Conservation (phyloP, 2,113 vertebrate genomes). For the Apus apus region DNA sequence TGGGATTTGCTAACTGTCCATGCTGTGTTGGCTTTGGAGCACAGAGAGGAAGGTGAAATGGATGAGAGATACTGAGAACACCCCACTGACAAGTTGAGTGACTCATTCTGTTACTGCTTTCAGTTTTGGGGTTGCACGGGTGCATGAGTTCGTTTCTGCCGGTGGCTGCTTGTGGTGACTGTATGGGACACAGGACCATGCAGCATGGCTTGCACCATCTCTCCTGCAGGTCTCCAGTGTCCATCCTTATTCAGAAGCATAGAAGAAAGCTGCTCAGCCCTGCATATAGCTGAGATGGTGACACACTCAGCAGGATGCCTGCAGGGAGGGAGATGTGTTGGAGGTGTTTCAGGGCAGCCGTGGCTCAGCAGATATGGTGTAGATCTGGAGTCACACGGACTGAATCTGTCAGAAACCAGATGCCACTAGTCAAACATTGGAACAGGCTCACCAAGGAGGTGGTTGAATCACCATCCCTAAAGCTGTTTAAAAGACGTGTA, state of each 20-base stretch:
- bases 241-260: not conserved
- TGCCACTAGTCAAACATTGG: too few species aligned
- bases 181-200: too few species aligned
- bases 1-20: not conserved
- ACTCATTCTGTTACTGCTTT: not conserved
- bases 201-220: not conserved
- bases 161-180: not conserved
- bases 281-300: not conserved
- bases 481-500: too few species aligned
- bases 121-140: not conserved
- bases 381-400: not conserved
- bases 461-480: too few species aligned
- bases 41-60: not conserved
- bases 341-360: not conserved
- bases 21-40: not conserved
- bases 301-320: not conserved
- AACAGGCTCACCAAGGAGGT: too few species aligned
- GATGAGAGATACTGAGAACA: not conserved
- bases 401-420: not conserved
- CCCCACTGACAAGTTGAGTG: not conserved
- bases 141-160: not conserved
- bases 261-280: not conserved
- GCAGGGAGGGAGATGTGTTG: fast-evolving
- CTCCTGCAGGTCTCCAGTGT: not conserved
- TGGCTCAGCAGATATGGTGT: not conserved